Conservation (phyloP, 1,140 invertebrate genomes). For the Macrostomum lignano region DNA sequence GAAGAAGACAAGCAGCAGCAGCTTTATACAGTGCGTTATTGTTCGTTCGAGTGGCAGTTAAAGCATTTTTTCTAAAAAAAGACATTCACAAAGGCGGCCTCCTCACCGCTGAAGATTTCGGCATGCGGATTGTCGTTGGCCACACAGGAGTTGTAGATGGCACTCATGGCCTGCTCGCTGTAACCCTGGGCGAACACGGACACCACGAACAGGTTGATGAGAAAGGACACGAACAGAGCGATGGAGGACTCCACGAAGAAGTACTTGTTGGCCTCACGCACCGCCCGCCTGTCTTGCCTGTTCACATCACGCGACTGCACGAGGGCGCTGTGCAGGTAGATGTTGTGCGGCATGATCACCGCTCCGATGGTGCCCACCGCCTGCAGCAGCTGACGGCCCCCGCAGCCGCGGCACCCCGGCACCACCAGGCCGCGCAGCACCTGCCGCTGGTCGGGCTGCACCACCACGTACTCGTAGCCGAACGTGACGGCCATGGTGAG, state of each 20-base stretch:
- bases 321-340: slow-evolving; percentile 67
- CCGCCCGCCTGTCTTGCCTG: slow-evolving; percentile 3
- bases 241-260: slow-evolving; percentile 55
- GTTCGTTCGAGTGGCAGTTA: no score
- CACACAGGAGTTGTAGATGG: no score
- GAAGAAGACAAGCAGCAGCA: no score
- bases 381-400: slow-evolving; percentile 39
- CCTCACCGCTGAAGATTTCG: no score
- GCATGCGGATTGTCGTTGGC: no score
- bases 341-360: slow-evolving; percentile 76
- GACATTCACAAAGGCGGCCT: no score
- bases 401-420: slow-evolving; percentile 47
- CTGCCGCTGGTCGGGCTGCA: slow-evolving; percentile 39
- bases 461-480: slow-evolving; percentile 52
- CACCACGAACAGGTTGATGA: slow-evolving; percentile 68
- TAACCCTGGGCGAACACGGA: slow-evolving; percentile 57
- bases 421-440: slow-evolving; percentile 50
- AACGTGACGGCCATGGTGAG: slow-evolving; percentile 56
- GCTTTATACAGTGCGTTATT: no score
- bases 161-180: no score
- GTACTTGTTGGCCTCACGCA: slow-evolving; percentile 52
- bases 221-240: slow-evolving; percentile 50
- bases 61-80: no score
- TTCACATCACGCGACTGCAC: slow-evolving; percentile 40
- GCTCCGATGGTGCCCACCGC: slow-evolving; percentile 66